Evolutionary conservation across 2,888 invertebrate species (phyloP), one percentile per base, ranked within the genome.

Genomic region (Iselma pallidipennis): DNA sequence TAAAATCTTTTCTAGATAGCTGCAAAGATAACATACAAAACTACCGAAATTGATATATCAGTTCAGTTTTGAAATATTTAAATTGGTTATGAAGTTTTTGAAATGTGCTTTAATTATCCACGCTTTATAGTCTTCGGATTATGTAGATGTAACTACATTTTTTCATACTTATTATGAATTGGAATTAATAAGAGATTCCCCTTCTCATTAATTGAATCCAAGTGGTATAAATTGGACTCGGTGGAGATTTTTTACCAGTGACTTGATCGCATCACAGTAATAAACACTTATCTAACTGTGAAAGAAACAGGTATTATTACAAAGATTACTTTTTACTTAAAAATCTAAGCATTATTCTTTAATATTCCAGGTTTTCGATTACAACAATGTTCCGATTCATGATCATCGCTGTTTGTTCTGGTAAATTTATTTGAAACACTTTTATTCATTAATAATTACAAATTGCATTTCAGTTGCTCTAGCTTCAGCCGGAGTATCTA

Each of bases 331-430:
- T 23, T 21, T 7, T 6, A 0, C 16, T 31, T 23, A n/a, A 45
- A 25, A 25, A 33, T n/a, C 4, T 9, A 7, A 16, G 21, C 12
- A 14, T 33, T 29, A 10, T 10, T 3, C 1, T 33, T 4, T 7
- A 37, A 21, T 19, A 19, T n/a, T 23, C 4, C 25, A 55, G 26
- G 45, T 19, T 60, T 60, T 14, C 45, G 51, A 55, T 9, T 33
- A 21, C 55, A 51, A 60, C 45, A 37, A 65, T 65, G 65, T 60
- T 63, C 65, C 63, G 57, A 50, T 63, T 63, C 59, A 33, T 62
- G 14, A 31, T 60, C 31, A 19, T 65, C 55, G 31, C 51, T 26
- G 16, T 55, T 55, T 65, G 59, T 52, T 14, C 57, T 56, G 57
- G 65, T 65, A 57, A 61, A 63, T 62, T 28, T 37, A n/a, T 54